Evolutionary conservation across 2,797 vertebrate species (phyloP).

Genomic region (Aulostomus chinensis): DNA sequence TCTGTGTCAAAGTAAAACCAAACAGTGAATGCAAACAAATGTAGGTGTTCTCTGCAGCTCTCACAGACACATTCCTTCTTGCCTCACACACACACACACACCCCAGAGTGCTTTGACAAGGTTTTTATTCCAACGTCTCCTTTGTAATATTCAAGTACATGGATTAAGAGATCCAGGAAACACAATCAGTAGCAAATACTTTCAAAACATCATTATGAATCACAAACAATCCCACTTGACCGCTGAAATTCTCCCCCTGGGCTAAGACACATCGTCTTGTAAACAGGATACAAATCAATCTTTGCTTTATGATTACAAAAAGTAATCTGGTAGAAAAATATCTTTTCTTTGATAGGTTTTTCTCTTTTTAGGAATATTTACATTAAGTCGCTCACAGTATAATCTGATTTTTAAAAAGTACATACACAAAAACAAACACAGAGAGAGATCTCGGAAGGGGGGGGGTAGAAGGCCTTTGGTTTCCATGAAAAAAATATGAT

Average conservation of each 20-base stretch:
- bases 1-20: neutral
- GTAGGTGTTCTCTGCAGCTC: neutral
- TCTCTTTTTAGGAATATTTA: slow-evolving; percentile 70
- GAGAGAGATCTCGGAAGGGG: slow-evolving; percentile 41
- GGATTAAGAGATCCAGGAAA: slow-evolving; percentile 65
- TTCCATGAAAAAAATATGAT: slow-evolving; percentile 70
- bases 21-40: neutral
- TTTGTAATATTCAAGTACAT: slow-evolving; percentile 74
- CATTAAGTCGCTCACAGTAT: slow-evolving; percentile 69
- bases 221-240: slow-evolving; percentile 26
- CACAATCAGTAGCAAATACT: slow-evolving; percentile 74
- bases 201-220: slow-evolving; percentile 55
- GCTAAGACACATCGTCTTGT: slow-evolving; percentile 77
- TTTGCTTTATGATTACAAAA: slow-evolving; percentile 72
- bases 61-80: neutral
- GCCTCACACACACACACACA: slow-evolving; percentile 2
- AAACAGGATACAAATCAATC: slow-evolving; percentile 79
- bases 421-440: slow-evolving; percentile 63
- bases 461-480: slow-evolving; percentile 82
- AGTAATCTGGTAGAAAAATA: slow-evolving; percentile 84
- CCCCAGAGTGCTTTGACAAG: slow-evolving; percentile 39
- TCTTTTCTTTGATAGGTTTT: slow-evolving; percentile 62
- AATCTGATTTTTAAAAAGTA: slow-evolving; percentile 72
- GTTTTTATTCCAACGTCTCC: slow-evolving; percentile 35
- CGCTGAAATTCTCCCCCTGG: slow-evolving; percentile 11